phyloP scores from a whole-genome alignment of 2,888 invertebrate genomes.

The Meganola albula region DNA sequence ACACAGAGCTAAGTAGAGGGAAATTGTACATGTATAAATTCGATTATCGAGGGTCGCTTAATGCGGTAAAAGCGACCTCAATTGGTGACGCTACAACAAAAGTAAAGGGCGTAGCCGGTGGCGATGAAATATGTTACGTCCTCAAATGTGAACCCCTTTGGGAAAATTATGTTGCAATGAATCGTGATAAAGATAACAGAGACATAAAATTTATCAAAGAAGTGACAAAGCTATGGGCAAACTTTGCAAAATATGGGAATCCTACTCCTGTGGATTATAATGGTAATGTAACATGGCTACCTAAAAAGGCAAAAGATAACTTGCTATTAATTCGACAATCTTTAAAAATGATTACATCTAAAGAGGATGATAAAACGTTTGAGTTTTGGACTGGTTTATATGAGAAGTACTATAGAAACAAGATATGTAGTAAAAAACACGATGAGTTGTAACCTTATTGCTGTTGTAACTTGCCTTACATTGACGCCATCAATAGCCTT shows the following conservation, averaged over 20 bases:
- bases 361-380: slow-evolving; percentile 43
- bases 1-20: slow-evolving; percentile 30
- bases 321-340: slow-evolving; percentile 44
- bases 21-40: slow-evolving; percentile 65
- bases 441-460: slow-evolving; percentile 60
- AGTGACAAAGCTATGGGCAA: slow-evolving; percentile 64
- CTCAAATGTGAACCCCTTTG: slow-evolving; percentile 63
- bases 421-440: slow-evolving; percentile 37
- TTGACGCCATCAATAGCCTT: slow-evolving; percentile 58
- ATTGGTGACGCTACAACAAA: slow-evolving; percentile 33
- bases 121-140: slow-evolving; percentile 70
- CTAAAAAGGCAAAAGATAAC: slow-evolving; percentile 39
- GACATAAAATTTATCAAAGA: slow-evolving; percentile 56
- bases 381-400: slow-evolving; percentile 59
- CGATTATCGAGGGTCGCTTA: slow-evolving; percentile 61
- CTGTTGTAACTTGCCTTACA: slow-evolving; percentile 47
- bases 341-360: slow-evolving; percentile 35
- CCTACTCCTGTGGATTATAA: slow-evolving; percentile 42
- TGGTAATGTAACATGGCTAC: slow-evolving; percentile 45
- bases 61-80: slow-evolving; percentile 52
- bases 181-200: slow-evolving; percentile 31
- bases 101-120: slow-evolving; percentile 64
- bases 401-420: slow-evolving; percentile 39
- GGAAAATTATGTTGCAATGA: slow-evolving; percentile 48
- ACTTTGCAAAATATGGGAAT: slow-evolving; percentile 66